Evolutionary conservation across 92 coral and sea anemone genomes (phyloP), one percentile per base, ranked within the genome.

Genomic region (Parazoanthus swiftii): DNA sequence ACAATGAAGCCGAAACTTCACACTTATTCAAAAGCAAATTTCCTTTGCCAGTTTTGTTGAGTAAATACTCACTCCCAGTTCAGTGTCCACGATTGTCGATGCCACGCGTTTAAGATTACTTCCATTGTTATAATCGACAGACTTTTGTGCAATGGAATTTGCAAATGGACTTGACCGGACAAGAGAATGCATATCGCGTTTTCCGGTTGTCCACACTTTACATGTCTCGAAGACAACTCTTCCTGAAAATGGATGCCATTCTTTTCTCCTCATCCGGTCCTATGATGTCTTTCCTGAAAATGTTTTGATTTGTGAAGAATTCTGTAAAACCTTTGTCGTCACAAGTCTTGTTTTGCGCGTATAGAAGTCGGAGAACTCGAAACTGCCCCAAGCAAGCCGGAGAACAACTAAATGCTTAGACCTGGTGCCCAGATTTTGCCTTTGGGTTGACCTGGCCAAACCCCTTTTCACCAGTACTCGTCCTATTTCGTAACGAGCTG

Each of bases 201-300:
- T 84, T 84, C 87, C 87, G 87, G 87, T n/a, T 84, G 87, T 84
- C 87, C 37, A 0, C 87, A 84, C 87, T 70, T 26, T 44, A 11
- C 68, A 25, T 4, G 43, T 46, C 25, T 84, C 87, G 51, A 26
- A 71, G 79, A 84, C 87, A 73, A 29, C 87, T 84, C 77, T 71
- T 84, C 87, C 87, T 74, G 87, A 84, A 84, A 84, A 68, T 84
- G 78, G 79, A 84, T 73, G 77, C 87, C 79, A 26, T 84, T 68
- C 68, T n/a, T 67, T 4, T 44, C 79, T 43, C 42, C 42, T 46
- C 67, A 72, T 84, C 87, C 87, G 87, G 78, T 72, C 66, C 16
- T 48, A 71, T 84, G 87, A 84, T 84, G 87, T 71, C 87, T 89
- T 91, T 94, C 96, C 96, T 90, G 96, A 82, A 90, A 90, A 90